Evolutionary conservation across 2,888 invertebrate species (phyloP).

Genomic region (Nomada ferruginata): DNA sequence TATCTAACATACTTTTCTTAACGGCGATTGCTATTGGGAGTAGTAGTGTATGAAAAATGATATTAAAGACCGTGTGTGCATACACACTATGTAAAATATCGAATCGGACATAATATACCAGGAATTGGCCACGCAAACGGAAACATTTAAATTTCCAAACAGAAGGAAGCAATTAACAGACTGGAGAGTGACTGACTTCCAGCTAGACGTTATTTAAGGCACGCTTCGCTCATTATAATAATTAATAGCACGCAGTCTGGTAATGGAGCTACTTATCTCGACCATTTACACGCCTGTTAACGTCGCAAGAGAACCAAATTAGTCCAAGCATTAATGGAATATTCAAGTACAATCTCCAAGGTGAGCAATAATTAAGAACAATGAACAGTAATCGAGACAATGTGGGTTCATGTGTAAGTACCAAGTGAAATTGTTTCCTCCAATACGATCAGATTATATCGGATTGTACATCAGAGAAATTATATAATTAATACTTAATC

Average conservation of each 20-base stretch:
- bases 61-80: neutral
- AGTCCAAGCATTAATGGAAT: neutral
- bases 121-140: neutral
- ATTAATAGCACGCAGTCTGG: neutral
- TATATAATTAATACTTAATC: too few relatives aligned
- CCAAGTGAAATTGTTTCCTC: neutral
- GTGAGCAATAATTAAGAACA: constrained; percentile 3
- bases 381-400: neutral
- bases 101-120: neutral
- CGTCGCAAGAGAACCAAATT: neutral
- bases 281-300: constrained; percentile 14
- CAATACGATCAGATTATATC: neutral
- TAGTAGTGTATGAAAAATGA: neutral
- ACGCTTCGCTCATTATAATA: neutral
- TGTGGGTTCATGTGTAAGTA: neutral
- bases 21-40: neutral
- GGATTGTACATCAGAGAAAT: neutral
- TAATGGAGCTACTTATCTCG: constrained; percentile 1
- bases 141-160: neutral
- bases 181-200: neutral
- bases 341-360: constrained; percentile 9
- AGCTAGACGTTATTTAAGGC: neutral
- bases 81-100: neutral
- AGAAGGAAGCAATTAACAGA: neutral
- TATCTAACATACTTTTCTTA: neutral